Evolutionary conservation across 2,888 invertebrate genomes (phyloP), one percentile per base, ranked within the genome.

Genomic region (Tricholauxania praeusta): DNA sequence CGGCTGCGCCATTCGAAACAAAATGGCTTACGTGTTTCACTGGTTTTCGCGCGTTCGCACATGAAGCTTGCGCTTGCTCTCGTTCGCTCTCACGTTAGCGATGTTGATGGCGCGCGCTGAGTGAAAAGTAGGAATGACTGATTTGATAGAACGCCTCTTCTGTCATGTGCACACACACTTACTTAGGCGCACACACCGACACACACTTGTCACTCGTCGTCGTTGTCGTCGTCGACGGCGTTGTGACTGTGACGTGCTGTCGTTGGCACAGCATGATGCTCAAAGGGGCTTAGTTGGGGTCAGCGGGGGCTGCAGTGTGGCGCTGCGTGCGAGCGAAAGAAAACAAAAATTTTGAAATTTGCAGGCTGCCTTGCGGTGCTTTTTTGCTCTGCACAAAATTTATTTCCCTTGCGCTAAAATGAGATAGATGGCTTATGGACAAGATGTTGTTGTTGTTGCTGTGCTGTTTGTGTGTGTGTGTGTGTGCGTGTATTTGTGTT

Each of bases 141-240:
- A 86, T 86, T 85, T 85, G 84, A 82, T 84, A 84, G 83, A 82
- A 86, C 86, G 86, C 86, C 86, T 86, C 84, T 84, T 85, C 84
- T 84, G 84, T 84, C 85, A 85, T 83, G 77, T 81, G 81, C 80
- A 82, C 79, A 66, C 47, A 52, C 48, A 62, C 67, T 47, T 52
- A 49, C 47, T 15, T 32, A 22, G 66, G 59, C 49, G 2, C 74
- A 39, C 63, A 62, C 51, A 12, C 17, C 28, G 51, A 49, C 73
- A 73, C 49, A 14, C 74, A 82, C 81, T 81, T 82, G 82, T 82
- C 82, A 80, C 80, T 79, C 66, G 47, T 3, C 62, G 14, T 39
- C 39, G 19, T 32, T 8, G 14, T 32, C 32, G 32, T 39, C 39
- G 39, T 39, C 39, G 39, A 39, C 39, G 10, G 10, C 49, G n/a